These are phyloP conservation scores for Cheirogaleus medius DNA, from an alignment of 2,113 vertebrate genomes.

Conservation along the genomic window DNA sequence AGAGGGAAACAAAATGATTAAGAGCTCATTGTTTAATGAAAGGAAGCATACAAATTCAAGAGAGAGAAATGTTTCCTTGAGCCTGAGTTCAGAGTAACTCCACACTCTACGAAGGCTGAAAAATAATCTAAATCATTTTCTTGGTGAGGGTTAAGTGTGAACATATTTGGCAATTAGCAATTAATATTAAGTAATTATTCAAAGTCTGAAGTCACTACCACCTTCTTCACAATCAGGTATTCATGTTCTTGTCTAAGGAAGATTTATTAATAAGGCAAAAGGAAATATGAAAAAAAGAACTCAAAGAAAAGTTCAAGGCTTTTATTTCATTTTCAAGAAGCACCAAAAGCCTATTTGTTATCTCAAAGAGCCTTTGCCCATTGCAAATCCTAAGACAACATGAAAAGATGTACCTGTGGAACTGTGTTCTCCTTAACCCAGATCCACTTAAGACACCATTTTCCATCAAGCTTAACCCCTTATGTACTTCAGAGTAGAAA, in stretches of 20 bases:
- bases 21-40: background rate
- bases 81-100: slow-evolving; percentile 36
- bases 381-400: background rate
- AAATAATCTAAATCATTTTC: slow-evolving; percentile 29
- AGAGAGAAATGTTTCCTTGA: slow-evolving; percentile 33
- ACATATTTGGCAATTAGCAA: slow-evolving; percentile 14
- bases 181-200: slow-evolving; percentile 78
- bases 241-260: slow-evolving; percentile 66
- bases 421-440: slow-evolving; percentile 38
- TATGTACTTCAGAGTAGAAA: slow-evolving; percentile 17
- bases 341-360: background rate
- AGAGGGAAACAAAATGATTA: slow-evolving; percentile 41
- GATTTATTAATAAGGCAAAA: slow-evolving; percentile 59
- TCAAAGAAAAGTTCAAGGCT: slow-evolving; percentile 23
- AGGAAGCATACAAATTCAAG: background rate
- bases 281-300: background rate
- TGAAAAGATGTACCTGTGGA: slow-evolving; percentile 27
- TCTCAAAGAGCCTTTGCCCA: background rate
- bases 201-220: slow-evolving; percentile 75
- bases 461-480: background rate
- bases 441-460: background rate
- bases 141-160: slow-evolving; percentile 7
- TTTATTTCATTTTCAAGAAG: slow-evolving; percentile 45
- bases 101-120: background rate
- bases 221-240: slow-evolving; percentile 76